Evolutionary conservation across 1,140 invertebrate species (phyloP).

Genomic region (Drosophila kanapiae): DNA sequence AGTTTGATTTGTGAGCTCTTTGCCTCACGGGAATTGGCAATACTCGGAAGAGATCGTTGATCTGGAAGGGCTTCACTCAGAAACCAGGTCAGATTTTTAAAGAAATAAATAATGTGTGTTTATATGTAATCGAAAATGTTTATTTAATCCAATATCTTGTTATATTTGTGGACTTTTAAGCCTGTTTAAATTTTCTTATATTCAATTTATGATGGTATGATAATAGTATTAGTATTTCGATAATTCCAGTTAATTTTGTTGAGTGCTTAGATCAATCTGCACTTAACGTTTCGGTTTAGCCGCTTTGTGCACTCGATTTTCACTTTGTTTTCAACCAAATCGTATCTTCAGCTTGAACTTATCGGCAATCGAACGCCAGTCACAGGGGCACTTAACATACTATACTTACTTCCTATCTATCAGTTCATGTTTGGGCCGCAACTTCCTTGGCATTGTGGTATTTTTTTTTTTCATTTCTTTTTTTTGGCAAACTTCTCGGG

Average conservation of each 20-base stretch:
- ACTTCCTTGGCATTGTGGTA: constrained; percentile 77
- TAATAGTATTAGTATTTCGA: background rate
- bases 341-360: constrained; percentile 15
- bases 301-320: constrained; percentile 53
- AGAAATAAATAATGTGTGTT: background rate
- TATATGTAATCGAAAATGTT: too few species aligned
- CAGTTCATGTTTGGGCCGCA: constrained; percentile 45
- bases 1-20: constrained; percentile 44
- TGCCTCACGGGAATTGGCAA: background rate
- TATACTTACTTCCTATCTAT: constrained; percentile 36
- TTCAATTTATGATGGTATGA: background rate
- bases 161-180: background rate
- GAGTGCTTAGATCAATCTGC: constrained; percentile 10
- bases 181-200: background rate
- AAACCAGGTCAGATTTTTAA: constrained; percentile 3
- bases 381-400: constrained; percentile 27
- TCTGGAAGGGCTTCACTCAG: background rate
- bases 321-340: constrained; percentile 49
- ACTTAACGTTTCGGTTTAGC: constrained; percentile 21
- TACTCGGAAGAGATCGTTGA: constrained; percentile 24
- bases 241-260: constrained; percentile 4
- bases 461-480: constrained; percentile 14
- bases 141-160: background rate
- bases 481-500: constrained; percentile 74
- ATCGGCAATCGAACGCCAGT: constrained; percentile 56